Conservation (phyloP, 2,113 vertebrate species). For the Falco punctatus region DNA sequence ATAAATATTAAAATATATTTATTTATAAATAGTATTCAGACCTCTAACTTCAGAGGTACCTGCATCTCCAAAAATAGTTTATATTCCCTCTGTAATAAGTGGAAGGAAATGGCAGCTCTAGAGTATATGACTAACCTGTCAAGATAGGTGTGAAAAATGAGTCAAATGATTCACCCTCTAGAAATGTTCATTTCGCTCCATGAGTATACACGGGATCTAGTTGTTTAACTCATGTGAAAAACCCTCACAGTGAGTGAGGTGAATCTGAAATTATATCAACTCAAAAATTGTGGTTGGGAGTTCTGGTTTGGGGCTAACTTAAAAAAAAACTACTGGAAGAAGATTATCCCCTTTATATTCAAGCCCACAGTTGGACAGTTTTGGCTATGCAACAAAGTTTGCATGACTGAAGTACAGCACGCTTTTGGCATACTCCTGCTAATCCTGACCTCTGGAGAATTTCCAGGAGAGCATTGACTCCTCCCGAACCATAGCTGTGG, state of each 20-base stretch:
- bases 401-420: background rate
- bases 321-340: no score
- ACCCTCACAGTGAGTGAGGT: background rate
- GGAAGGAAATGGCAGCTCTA: background rate
- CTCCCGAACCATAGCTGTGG: background rate
- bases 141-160: background rate
- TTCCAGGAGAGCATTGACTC: background rate
- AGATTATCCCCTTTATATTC: no score
- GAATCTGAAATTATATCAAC: background rate
- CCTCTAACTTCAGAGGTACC: background rate
- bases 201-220: background rate
- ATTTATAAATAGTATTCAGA: background rate
- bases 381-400: background rate
- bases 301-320: no score
- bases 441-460: background rate
- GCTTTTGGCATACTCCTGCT: background rate
- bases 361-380: no score
- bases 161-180: background rate
- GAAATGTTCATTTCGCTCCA: background rate
- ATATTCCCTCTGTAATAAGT: background rate
- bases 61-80: background rate
- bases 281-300: no score
- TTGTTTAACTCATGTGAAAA: background rate
- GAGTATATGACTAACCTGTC: background rate
- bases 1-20: no score